A percentile compares a stretch with the other conserved stretches of the same genome.
Conservation (phyloP, 2,113 vertebrate species). For the Pandion haliaetus region DNA sequence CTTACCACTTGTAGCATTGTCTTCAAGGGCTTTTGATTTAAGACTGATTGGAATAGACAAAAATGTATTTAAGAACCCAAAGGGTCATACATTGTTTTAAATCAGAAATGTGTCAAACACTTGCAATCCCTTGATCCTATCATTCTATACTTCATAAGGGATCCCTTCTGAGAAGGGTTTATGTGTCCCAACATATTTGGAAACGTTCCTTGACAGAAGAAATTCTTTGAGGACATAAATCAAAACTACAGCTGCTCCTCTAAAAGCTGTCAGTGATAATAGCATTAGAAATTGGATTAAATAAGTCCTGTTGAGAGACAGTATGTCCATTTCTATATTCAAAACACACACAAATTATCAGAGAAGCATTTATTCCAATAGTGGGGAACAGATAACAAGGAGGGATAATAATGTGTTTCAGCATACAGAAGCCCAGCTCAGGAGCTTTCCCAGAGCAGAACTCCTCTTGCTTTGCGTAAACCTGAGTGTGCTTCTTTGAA, state of each 20-base stretch:
- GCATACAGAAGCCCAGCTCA: neutral
- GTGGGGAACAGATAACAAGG: neutral
- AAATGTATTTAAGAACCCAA: conserved; percentile 21
- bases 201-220: conserved; percentile 69
- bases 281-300: conserved; percentile 66
- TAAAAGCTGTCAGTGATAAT: conserved; percentile 74
- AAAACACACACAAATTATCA: conserved; percentile 38
- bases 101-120: conserved; percentile 53
- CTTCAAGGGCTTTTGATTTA: conserved; percentile 44
- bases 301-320: conserved; percentile 52
- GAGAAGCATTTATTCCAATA: neutral
- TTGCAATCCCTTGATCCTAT: conserved; percentile 40
- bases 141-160: conserved; percentile 66
- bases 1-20: neutral
- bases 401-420: neutral
- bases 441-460: neutral
- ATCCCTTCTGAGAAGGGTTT: conserved; percentile 62
- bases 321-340: conserved; percentile 54
- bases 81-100: conserved; percentile 57
- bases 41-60: conserved; percentile 43
- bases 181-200: conserved; percentile 47
- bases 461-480: neutral
- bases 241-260: conserved; percentile 67
- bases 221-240: conserved; percentile 73
- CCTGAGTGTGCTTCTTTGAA: neutral